Base-by-base conservation (phyloP, 2,888 invertebrate species). In the Tupiocoris notatus region DNA sequence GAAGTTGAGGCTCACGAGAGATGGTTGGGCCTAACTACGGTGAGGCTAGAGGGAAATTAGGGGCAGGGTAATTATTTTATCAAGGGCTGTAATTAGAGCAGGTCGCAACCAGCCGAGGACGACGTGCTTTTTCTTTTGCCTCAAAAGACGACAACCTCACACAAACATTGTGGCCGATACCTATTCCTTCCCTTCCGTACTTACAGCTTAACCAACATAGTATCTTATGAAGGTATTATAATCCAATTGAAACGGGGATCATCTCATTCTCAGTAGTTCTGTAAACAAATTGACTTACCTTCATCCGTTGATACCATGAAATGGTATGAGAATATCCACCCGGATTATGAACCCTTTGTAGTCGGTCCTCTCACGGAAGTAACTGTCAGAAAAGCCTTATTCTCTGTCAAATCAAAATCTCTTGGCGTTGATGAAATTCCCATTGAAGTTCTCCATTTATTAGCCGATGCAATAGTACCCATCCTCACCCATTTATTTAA, bases 391-490 rank as follows among this genome's bases (percentile, higher is more conserved):
- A n/a, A n/a, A n/a, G n/a, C n/a, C n/a, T 63, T 63, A 23, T 22
- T 63, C n/a, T 16, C 22, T 18, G 17, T 63, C 2, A 63, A 63
- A 23, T 63, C 21, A 22, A 63, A 63, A 63, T 63, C 23, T 16
- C 12, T 23, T 6, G 63, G 63, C 22, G 24, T 24, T 9, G 63
- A 63, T n/a, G 24, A 63, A 21, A 63, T 63, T 16, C 17, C 24
- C n/a, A 18, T 63, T 63, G 63, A 22, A 12, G 24, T 22, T 16
- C 23, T 63, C 6, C 63, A 63, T 22, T 22, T 23, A 16, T 23
- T 63, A 63, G 63, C 63, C 9, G 24, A 23, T 63, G 63, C 63
- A 7, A 63, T 63, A 2, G 24, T 63, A 3, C 63, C 63, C 7
- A n/a, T 1, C 9, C 23, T 22, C 22, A 63, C 63, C 12, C 23